Evolutionary conservation across 2,888 invertebrate species (phyloP).

Genomic region (Ectobius pallidus): DNA sequence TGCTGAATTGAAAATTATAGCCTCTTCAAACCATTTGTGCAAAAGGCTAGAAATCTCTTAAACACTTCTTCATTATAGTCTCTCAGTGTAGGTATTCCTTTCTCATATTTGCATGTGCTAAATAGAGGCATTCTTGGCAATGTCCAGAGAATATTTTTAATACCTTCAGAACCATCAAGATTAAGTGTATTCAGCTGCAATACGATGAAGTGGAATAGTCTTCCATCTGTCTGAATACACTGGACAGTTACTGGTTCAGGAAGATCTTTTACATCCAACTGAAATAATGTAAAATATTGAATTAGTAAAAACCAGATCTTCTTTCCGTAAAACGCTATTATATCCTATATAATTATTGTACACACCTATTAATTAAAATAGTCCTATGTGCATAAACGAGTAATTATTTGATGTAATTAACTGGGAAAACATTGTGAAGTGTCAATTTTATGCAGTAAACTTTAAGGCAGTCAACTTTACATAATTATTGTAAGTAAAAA

Average conservation of each 20-base stretch:
- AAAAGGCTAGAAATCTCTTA: slow-evolving; percentile 78
- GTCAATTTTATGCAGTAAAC: no score
- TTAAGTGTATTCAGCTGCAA: slow-evolving; percentile 84
- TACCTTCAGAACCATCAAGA: slow-evolving; percentile 61
- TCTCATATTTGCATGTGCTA: slow-evolving; percentile 66
- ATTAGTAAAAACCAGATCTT: no score
- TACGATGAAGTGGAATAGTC: slow-evolving; percentile 78
- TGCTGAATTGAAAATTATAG: no score
- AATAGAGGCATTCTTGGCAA: slow-evolving; percentile 67
- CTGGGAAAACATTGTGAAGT: no score
- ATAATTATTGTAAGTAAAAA: no score
- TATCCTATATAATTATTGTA: no score
- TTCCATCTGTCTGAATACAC: slow-evolving; percentile 80
- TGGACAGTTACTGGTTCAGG: slow-evolving; percentile 83
- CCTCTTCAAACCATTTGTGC: slow-evolving; percentile 52
- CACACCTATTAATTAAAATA: no score
- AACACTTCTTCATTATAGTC: slow-evolving; percentile 83
- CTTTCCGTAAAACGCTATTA: no score
- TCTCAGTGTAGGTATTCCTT: slow-evolving; percentile 68
- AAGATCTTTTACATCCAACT: slow-evolving; percentile 67
- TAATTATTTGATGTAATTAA: no score
- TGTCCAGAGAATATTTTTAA: slow-evolving; percentile 83
- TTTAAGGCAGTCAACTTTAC: no score
- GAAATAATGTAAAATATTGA: slow-evolving; percentile 46
- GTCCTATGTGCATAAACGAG: no score